Conservation (phyloP, 2,888 invertebrate genomes). For the Aphodius granarius region DNA sequence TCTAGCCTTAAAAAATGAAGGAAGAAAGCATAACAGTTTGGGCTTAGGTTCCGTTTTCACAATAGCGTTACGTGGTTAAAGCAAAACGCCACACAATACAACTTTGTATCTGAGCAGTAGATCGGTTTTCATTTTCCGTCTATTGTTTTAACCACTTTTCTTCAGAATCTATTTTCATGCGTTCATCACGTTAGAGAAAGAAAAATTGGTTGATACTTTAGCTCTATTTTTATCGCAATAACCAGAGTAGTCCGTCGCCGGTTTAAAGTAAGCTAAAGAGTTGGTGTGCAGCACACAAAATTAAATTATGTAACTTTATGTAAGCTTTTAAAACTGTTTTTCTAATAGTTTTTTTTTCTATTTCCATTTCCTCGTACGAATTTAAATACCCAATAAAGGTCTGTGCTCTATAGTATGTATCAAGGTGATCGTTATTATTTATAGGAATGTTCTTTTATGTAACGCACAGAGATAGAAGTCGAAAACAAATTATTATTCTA, state of each 20-base stretch:
- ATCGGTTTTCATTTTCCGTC: background rate
- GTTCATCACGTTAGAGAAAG: too few relatives aligned
- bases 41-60: background rate
- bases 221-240: too few relatives aligned
- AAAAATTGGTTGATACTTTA: too few relatives aligned
- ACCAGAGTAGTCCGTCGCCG: too few relatives aligned
- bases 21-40: too few relatives aligned
- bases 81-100: background rate
- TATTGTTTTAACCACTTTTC: background rate
- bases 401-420: background rate
- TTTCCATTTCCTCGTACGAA: background rate
- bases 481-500: background rate
- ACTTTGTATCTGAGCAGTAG: background rate
- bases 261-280: too few relatives aligned
- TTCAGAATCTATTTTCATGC: background rate
- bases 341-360: background rate
- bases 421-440: background rate
- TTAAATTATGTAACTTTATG: too few relatives aligned
- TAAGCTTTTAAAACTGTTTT: too few relatives aligned
- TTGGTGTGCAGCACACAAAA: too few relatives aligned
- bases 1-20: too few relatives aligned
- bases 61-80: background rate
- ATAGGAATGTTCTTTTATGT: background rate
- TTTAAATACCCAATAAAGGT: background rate
- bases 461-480: background rate